Evolutionary conservation across 2,888 invertebrate species (phyloP), one percentile per base, ranked within the genome.

Genomic region (Ephialtes manifestator): DNA sequence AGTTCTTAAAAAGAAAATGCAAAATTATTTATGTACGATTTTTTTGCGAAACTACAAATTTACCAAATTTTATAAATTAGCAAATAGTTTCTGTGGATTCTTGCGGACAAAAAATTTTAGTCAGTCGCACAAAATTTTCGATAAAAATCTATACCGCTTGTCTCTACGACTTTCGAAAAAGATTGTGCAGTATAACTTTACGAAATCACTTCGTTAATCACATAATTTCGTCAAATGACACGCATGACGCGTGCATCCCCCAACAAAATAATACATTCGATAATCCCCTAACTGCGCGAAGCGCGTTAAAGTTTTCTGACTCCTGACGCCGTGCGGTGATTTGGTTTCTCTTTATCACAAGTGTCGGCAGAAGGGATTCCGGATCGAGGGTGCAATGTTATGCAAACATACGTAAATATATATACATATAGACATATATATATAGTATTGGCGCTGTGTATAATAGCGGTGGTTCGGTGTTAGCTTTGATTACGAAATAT

Each of bases 401-500:
- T 60, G 51, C 65, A 77, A 67, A 67, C 53, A 46, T 55, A 67
- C 39, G 51, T 15, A 48, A 43, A 28, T 31, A 80, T 63, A 43
- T 60, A 65, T 28, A 20, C 7, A 18, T 28, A 20, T 28, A 46
- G 28, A 10, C 8, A 39, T 2, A 39, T 39, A 39, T 10, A 39
- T 39, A 55, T 39, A 39, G 20, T 60, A 39, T 43, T 8, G 60
- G 18, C 48, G 35, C n/a, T 48, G 60, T 60, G 48, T 68, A 78
- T 78, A 74, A 74, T 68, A 72, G 77, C 72, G 55, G 43, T 39
- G 28, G 72, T 60, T 74, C 60, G 70, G 43, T 55, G 81, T 78
- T 70, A 74, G 68, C 74, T 84, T 81, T 78, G 77, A 81, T 81
- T 84, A 81, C 84, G 77, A 81, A 74, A 81, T 81, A 84, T 67